A percentile compares a stretch with the other conserved stretches of the same genome.
Conservation (phyloP, 2,888 invertebrate genomes). For the Cosmorhoe ocellata region DNA sequence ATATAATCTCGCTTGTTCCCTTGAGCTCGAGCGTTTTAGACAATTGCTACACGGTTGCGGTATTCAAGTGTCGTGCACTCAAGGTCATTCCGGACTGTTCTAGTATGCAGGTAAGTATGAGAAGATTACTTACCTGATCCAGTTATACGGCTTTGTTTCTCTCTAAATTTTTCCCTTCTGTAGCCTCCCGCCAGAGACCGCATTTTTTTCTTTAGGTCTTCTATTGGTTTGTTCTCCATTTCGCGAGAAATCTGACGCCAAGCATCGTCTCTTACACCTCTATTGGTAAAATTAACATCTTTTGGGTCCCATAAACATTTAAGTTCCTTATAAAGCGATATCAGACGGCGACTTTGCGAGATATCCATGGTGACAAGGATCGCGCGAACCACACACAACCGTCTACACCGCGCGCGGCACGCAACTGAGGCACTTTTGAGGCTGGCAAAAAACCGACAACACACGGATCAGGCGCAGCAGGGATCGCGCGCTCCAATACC, state of each 20-base stretch:
- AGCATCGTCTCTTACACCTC: constrained; percentile 40
- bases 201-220: constrained; percentile 36
- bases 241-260: constrained; percentile 32
- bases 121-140: constrained; percentile 33
- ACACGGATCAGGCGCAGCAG: neutral
- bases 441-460: too few relatives aligned
- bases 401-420: neutral
- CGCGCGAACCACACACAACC: neutral
- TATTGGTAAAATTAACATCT: constrained; percentile 35
- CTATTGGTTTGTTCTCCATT: constrained; percentile 21
- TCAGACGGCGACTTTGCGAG: constrained; percentile 30
- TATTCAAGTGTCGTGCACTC: constrained; percentile 12
- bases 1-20: constrained; percentile 7
- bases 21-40: constrained; percentile 7
- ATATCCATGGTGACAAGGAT: neutral
- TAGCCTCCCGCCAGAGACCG: constrained; percentile 34
- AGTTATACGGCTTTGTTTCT: constrained; percentile 33
- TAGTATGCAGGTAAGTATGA: constrained; percentile 14
- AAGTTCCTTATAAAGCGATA: constrained; percentile 28
- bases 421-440: neutral
- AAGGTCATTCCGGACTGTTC: constrained; percentile 12
- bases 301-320: constrained; percentile 40
- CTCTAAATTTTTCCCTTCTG: constrained; percentile 34
- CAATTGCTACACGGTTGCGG: constrained; percentile 5
- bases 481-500: constrained; percentile 6